Evolutionary conservation across 2,113 vertebrate genomes (phyloP).

Genomic region (Varanus salvator): DNA sequence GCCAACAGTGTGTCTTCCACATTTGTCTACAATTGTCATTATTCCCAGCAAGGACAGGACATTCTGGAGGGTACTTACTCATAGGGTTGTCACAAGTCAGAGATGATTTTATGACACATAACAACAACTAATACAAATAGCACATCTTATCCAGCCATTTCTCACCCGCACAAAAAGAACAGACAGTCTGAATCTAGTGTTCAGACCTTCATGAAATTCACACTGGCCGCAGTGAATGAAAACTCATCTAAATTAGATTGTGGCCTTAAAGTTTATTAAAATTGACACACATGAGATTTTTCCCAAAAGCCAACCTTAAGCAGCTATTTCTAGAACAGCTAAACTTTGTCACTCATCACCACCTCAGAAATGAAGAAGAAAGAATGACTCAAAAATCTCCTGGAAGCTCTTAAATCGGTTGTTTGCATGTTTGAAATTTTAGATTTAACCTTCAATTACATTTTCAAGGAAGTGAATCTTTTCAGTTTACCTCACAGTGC

Average conservation of each 20-base stretch:
- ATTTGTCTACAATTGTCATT: no score
- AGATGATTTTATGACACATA: no score
- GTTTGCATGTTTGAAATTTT: constrained; percentile 65
- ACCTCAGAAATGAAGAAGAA: constrained; percentile 59
- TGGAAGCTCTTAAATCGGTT: constrained; percentile 65
- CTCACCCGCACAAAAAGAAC: not conserved
- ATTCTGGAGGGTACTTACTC: no score
- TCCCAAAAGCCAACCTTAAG: not conserved
- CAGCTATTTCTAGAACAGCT: constrained; percentile 59
- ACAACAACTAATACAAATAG: not conserved
- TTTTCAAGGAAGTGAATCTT: constrained; percentile 67
- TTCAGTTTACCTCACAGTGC: constrained; percentile 55
- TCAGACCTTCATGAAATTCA: not conserved
- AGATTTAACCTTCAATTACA: constrained; percentile 71
- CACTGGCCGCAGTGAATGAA: not conserved
- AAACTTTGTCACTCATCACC: constrained; percentile 72
- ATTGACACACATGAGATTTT: constrained; percentile 10
- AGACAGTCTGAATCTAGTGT: not conserved
- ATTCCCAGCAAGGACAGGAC: no score
- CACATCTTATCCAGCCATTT: not conserved
- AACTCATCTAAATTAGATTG: not conserved
- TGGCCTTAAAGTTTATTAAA: not conserved
- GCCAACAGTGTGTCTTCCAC: no score
- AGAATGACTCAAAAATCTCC: constrained; percentile 46
- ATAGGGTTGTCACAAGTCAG: no score